A percentile compares a stretch with the other conserved stretches of the same genome.
These are phyloP conservation scores for Gonocerus acuteangulatus DNA, from an alignment of 2,888 invertebrate genomes.

Conservation along the genomic window DNA sequence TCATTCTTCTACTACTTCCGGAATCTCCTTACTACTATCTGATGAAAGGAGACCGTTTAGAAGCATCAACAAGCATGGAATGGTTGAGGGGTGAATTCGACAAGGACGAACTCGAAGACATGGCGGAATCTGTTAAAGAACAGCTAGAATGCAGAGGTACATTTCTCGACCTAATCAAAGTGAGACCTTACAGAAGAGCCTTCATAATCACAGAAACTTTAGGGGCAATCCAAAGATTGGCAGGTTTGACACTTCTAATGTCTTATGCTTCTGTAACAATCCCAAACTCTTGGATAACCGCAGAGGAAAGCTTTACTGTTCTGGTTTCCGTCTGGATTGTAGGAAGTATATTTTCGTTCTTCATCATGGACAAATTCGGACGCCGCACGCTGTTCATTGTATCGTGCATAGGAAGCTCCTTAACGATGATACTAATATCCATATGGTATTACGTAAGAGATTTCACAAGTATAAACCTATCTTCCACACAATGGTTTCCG, in stretches of 20 bases:
- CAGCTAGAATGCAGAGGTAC: conserved; percentile 26
- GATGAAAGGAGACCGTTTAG: conserved; percentile 45
- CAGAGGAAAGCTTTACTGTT: conserved; percentile 31
- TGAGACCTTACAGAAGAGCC: conserved; percentile 30
- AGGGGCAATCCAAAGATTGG: conserved; percentile 29
- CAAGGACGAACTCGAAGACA: conserved; percentile 20
- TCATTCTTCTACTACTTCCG: conserved; percentile 52
- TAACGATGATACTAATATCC: conserved; percentile 17
- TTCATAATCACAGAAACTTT: conserved; percentile 33
- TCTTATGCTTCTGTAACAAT: conserved; percentile 35
- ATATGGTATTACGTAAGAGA: conserved; percentile 31
- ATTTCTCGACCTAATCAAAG: conserved; percentile 32
- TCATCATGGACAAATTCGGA: conserved; percentile 34
- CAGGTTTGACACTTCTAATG: conserved; percentile 36
- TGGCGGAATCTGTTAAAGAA: conserved; percentile 32
- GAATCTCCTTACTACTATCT: conserved; percentile 56
- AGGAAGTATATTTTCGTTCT: conserved; percentile 24
- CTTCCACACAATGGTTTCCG: conserved; percentile 46
- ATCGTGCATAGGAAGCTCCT: conserved; percentile 30
- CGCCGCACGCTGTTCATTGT: conserved; percentile 33
- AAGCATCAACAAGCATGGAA: conserved; percentile 25
- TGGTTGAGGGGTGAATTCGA: conserved; percentile 30
- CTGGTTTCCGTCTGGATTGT: conserved; percentile 32
- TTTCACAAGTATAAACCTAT: conserved; percentile 36
- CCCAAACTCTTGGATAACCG: conserved; percentile 31